Percentiles rank a stretch among this genome's conserved stretches.
phyloP scores from a whole-genome alignment of 2,888 invertebrate species.

The Troglohyphantes excavatus region DNA sequence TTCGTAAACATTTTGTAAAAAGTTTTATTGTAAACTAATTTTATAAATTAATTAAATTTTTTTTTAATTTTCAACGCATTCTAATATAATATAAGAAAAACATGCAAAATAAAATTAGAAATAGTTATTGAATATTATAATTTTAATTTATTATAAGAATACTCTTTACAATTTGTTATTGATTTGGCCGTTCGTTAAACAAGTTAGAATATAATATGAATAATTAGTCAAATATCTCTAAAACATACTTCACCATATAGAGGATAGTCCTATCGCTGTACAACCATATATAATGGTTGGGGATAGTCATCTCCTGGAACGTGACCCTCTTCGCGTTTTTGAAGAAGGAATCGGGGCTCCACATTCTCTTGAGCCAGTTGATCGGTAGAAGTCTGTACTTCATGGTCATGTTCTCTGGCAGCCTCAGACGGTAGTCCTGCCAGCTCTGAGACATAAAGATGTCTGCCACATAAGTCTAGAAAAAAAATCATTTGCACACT shows the following conservation, averaged over 20 bases:
- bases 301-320: constrained; percentile 96
- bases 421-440: constrained; percentile 92
- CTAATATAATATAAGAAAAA: too few species aligned
- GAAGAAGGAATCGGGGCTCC: constrained; percentile 96
- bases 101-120: too few species aligned
- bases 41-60: too few species aligned
- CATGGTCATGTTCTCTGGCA: constrained; percentile 96
- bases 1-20: too few species aligned
- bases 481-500: too few species aligned
- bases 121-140: too few species aligned
- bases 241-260: constrained; percentile 93
- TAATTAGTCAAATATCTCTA: not conserved
- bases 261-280: constrained; percentile 95
- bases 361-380: constrained; percentile 92
- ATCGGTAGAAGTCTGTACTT: constrained; percentile 94
- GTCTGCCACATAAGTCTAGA: constrained; percentile 95
- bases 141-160: too few species aligned
- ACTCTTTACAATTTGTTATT: too few species aligned
- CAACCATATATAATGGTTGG: constrained; percentile 95
- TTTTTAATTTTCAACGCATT: too few species aligned
- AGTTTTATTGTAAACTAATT: too few species aligned
- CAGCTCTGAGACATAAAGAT: constrained; percentile 96
- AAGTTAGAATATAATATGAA: too few species aligned
- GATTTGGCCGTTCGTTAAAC: too few species aligned
- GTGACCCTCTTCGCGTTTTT: constrained; percentile 94